Evolutionary conservation across 2,113 vertebrate genomes (phyloP).

Genomic region (Microtus richardsoni): DNA sequence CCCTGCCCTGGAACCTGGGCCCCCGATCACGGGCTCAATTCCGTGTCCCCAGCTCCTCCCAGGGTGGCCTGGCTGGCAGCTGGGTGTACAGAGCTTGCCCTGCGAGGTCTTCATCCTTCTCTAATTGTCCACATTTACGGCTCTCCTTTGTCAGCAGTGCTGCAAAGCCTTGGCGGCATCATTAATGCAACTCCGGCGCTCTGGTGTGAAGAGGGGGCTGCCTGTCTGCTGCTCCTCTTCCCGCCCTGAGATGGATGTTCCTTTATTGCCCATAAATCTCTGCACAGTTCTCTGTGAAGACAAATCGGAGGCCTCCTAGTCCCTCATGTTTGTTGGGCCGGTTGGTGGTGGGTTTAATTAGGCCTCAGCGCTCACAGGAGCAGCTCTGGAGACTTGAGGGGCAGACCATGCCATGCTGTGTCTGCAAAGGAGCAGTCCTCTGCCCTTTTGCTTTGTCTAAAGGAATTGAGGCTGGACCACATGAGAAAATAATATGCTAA

Average conservation of each 20-base stretch:
- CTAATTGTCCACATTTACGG: constrained; percentile 11
- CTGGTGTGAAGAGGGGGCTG: neutral
- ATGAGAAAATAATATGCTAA: neutral
- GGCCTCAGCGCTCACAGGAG: neutral
- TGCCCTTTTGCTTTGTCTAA: neutral
- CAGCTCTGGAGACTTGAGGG: neutral
- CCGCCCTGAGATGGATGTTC: constrained; percentile 6
- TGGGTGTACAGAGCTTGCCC: neutral
- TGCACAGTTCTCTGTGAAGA: constrained; percentile 35
- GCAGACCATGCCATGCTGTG: neutral
- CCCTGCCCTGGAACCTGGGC: neutral
- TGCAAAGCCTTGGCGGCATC: constrained; percentile 5
- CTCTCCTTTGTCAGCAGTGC: neutral
- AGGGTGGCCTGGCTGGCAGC: neutral
- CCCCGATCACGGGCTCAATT: neutral
- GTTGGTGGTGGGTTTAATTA: constrained; percentile 52
- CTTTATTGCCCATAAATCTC: constrained; percentile 54
- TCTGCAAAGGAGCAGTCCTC: neutral
- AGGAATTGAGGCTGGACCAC: neutral
- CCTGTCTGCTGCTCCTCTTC: accelerated
- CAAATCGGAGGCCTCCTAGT: constrained; percentile 51
- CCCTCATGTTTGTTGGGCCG: neutral
- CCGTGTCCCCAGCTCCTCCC: neutral
- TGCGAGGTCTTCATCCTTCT: neutral
- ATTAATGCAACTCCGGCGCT: neutral